Percentiles rank a stretch among this genome's conserved stretches.
Conservation (phyloP, 1,140 invertebrate genomes). For the Drosophila erecta region DNA sequence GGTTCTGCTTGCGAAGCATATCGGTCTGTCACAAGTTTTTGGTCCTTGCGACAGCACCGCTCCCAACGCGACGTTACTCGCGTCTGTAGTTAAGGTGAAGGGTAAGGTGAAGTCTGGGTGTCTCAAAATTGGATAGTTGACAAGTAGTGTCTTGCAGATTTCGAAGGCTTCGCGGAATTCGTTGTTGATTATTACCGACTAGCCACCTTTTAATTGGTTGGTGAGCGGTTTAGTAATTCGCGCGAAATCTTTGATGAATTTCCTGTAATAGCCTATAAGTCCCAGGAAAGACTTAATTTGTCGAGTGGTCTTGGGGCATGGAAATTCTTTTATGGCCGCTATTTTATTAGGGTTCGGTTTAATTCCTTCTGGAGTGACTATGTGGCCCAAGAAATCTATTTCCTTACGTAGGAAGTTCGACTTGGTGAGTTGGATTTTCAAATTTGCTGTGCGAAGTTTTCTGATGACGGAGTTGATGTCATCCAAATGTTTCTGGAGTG, state of each 20-base stretch:
- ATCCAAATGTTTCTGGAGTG: slow-evolving; percentile 6
- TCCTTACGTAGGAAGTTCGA: not conserved
- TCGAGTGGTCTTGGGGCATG: slow-evolving; percentile 4
- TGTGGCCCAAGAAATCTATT: slow-evolving; percentile 2
- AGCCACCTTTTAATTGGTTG: no score
- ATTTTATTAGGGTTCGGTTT: not conserved
- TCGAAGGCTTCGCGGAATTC: not conserved
- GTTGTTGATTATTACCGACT: no score
- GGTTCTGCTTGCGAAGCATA: no score
- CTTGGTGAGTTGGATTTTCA: slow-evolving; percentile 13
- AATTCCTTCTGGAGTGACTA: not conserved
- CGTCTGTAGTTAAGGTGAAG: no score
- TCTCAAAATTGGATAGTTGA: no score
- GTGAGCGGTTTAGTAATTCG: no score
- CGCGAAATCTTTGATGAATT: no score
- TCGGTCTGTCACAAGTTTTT: no score
- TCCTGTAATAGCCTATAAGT: no score
- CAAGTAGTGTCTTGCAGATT: not conserved
- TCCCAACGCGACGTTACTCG: no score
- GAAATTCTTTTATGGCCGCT: slow-evolving; percentile 1
- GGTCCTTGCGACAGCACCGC: no score
- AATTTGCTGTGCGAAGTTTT: slow-evolving; percentile 2
- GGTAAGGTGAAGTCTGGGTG: no score
- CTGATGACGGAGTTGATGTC: slow-evolving; percentile 11
- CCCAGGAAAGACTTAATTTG: not conserved